phyloP scores from a whole-genome alignment of 2,888 invertebrate genomes.

The Gnatocerus cornutus region DNA sequence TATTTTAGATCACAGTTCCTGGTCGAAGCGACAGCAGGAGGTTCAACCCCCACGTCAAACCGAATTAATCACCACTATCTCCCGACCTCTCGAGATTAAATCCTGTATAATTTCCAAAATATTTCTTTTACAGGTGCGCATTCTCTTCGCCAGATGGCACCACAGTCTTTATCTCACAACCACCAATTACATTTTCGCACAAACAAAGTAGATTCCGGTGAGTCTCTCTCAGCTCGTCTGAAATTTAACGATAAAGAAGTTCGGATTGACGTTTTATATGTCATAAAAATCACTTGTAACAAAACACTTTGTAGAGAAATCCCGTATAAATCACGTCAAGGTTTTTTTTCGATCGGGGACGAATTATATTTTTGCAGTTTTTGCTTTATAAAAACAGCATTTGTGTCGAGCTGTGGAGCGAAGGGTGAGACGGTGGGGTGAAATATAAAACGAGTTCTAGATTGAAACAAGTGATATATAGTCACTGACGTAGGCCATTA shows the following conservation, averaged over 20 bases:
- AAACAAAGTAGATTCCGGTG: conserved; percentile 54
- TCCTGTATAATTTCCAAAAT: too few relatives aligned
- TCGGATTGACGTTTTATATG: conserved; percentile 67
- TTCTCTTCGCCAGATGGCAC: not conserved
- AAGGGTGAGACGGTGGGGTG: conserved; percentile 59
- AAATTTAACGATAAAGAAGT: conserved; percentile 64
- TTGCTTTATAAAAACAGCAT: conserved; percentile 36
- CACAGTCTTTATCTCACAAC: not conserved
- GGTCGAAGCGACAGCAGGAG: conserved; percentile 63
- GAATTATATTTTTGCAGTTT: conserved; percentile 47
- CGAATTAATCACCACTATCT: conserved; percentile 67
- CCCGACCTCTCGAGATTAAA: too few relatives aligned
- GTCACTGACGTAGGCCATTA: conserved; percentile 73
- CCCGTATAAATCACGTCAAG: conserved; percentile 67
- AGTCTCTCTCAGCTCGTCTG: conserved; percentile 13
- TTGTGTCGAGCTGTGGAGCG: conserved; percentile 42
- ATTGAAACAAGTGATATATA: conserved; percentile 73
- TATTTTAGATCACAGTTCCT: conserved; percentile 67
- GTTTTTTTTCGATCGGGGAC: conserved; percentile 58
- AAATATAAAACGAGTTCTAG: conserved; percentile 72
- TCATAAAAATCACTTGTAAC: conserved; percentile 70
- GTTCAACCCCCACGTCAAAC: conserved; percentile 61
- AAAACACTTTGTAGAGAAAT: conserved; percentile 68
- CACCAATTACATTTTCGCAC: conserved; percentile 48
- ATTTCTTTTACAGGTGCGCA: too few relatives aligned